Percentiles rank a stretch among this genome's conserved stretches.
phyloP scores from a whole-genome alignment of 2,888 invertebrate species.

The Netelia melanura region DNA sequence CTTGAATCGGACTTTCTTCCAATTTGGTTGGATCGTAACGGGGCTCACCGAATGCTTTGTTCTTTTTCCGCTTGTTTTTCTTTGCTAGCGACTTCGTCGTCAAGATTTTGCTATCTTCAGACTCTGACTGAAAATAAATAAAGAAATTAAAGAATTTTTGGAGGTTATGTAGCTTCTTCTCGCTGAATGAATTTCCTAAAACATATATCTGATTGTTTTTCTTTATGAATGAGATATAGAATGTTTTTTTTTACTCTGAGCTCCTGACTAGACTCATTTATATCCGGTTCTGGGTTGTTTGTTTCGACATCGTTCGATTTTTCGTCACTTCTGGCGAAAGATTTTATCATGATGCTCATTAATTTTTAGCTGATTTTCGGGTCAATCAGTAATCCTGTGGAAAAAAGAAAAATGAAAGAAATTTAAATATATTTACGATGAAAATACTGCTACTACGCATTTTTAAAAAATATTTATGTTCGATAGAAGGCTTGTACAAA shows the following conservation, averaged over 20 bases:
- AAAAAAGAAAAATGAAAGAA: neutral
- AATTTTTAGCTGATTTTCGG: neutral
- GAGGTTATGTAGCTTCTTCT: constrained; percentile 40
- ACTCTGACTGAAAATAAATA: constrained; percentile 82
- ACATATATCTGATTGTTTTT: neutral
- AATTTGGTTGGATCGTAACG: constrained; percentile 88
- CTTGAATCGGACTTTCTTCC: constrained; percentile 90
- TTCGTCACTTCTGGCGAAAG: neutral
- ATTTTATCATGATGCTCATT: constrained; percentile 6
- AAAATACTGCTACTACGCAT: too few relatives aligned
- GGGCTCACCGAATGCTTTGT: constrained; percentile 84
- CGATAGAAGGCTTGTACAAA: too few relatives aligned
- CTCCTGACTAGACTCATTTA: constrained; percentile 32
- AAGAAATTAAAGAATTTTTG: constrained; percentile 68
- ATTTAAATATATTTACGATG: too few relatives aligned
- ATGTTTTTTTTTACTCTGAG: constrained; percentile 19
- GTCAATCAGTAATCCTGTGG: neutral
- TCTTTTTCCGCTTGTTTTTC: constrained; percentile 86
- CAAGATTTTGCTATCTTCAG: constrained; percentile 81
- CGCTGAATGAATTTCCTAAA: neutral
- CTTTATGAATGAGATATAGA: too few relatives aligned
- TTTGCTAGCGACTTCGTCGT: constrained; percentile 79
- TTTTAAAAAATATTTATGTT: too few relatives aligned
- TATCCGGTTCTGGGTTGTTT: constrained; percentile 32
- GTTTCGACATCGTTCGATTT: constrained; percentile 17